Conservation (phyloP, 2,888 invertebrate genomes). For the Caenorhabditis sp. region DNA sequence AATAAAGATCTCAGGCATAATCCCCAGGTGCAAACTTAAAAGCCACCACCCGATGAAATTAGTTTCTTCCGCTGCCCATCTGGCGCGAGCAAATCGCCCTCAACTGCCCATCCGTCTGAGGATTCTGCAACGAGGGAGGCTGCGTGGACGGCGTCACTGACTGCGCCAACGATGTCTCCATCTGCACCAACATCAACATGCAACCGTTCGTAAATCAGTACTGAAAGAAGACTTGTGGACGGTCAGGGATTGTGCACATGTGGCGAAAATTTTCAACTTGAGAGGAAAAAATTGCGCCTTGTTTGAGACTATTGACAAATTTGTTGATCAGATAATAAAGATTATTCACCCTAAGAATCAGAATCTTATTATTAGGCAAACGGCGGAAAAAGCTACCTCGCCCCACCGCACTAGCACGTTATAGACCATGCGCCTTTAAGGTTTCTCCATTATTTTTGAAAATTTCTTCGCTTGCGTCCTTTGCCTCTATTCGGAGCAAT, state of each 20-base stretch:
- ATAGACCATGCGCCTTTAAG: too few relatives aligned
- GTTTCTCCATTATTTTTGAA: too few relatives aligned
- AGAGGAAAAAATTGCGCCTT: conserved; percentile 13
- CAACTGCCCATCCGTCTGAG: conserved; percentile 63
- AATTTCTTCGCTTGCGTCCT: too few relatives aligned
- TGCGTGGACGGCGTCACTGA: conserved; percentile 66
- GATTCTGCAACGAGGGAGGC: conserved; percentile 65
- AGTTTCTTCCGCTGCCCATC: conserved; percentile 15
- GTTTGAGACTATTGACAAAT: neutral
- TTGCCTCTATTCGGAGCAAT: too few relatives aligned
- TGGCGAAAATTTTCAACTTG: neutral
- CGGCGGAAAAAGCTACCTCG: too few relatives aligned
- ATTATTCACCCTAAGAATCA: too few relatives aligned
- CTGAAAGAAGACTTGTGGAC: conserved; percentile 72
- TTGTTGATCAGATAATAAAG: too few relatives aligned
- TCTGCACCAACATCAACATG: conserved; percentile 51
- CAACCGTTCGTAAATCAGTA: conserved; percentile 56
- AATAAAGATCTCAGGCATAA: too few relatives aligned
- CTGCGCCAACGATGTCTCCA: conserved; percentile 62
- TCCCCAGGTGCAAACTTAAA: too few relatives aligned
- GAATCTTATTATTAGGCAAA: too few relatives aligned
- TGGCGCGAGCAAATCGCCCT: conserved; percentile 61
- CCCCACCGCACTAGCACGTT: too few relatives aligned
- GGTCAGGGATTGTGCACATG: conserved; percentile 6
- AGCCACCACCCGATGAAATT: too few relatives aligned